phyloP scores from a whole-genome alignment of 2,888 invertebrate species.

The Pyrgus malvae region DNA sequence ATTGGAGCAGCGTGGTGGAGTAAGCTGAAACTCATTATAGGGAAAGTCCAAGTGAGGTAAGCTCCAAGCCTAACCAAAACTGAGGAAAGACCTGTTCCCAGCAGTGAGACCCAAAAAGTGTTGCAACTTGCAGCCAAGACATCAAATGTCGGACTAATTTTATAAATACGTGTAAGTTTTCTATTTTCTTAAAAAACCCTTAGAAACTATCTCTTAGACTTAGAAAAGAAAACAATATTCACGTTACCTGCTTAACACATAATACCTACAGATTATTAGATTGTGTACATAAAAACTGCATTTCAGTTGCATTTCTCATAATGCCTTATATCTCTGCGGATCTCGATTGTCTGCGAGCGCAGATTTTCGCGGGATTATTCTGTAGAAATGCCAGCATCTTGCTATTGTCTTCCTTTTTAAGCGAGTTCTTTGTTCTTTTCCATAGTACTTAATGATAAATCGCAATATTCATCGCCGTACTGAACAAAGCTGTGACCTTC shows the following conservation, averaged over 20 bases:
- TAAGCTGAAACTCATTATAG: too few relatives aligned
- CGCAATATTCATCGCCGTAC: slow-evolving; percentile 14
- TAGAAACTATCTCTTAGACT: too few relatives aligned
- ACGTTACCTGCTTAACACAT: not conserved
- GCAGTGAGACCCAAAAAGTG: too few relatives aligned
- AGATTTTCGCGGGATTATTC: slow-evolving; percentile 23
- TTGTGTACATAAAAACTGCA: too few relatives aligned
- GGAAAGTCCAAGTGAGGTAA: too few relatives aligned
- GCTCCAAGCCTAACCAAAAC: too few relatives aligned
- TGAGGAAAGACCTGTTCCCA: too few relatives aligned
- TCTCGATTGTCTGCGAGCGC: slow-evolving; percentile 8
- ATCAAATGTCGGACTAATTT: too few relatives aligned
- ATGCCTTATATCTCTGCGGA: not conserved
- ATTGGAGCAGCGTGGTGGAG: too few relatives aligned
- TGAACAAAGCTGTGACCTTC: not conserved
- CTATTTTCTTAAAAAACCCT: too few relatives aligned
- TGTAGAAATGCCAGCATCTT: slow-evolving; percentile 17
- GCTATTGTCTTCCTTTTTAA: slow-evolving; percentile 23
- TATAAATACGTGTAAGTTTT: too few relatives aligned
- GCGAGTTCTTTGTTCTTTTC: slow-evolving; percentile 18
- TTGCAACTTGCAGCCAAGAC: too few relatives aligned
- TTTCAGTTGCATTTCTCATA: not conserved
- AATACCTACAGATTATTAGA: not conserved
- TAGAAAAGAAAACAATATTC: not conserved
- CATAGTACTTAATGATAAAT: slow-evolving; percentile 25